Evolutionary conservation across 2,797 vertebrate species (phyloP).

Genomic region (Limnodromus scolopaceus): DNA sequence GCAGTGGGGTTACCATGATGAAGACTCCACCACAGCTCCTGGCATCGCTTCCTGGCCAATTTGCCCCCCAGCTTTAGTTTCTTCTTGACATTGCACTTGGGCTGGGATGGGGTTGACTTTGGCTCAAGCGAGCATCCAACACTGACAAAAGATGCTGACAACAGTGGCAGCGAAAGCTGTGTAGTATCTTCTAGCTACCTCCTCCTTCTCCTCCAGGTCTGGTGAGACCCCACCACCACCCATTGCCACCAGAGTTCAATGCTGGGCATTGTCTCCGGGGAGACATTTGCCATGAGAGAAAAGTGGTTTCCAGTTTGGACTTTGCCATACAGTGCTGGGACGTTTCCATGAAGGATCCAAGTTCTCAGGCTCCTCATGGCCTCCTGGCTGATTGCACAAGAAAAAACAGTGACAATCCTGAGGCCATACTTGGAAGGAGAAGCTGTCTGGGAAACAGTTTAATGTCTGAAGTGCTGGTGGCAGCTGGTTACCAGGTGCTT

Average conservation of each 20-base stretch:
- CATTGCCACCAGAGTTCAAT: neutral
- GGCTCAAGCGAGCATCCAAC: neutral
- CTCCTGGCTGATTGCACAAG: neutral
- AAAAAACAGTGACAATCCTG: neutral
- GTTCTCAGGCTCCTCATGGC: neutral
- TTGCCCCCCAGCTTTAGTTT: neutral
- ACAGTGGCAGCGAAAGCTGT: neutral
- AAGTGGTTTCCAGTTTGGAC: neutral
- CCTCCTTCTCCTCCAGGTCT: constrained; percentile 32
- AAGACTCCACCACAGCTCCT: neutral
- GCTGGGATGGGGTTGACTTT: neutral
- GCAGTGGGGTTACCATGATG: rapidly evolving
- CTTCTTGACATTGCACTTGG: neutral
- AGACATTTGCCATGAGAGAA: neutral
- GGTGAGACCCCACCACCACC: neutral
- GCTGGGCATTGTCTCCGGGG: neutral
- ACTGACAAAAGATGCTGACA: neutral
- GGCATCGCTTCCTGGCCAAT: neutral
- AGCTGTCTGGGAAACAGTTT: neutral
- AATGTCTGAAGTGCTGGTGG: neutral
- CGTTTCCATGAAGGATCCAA: neutral
- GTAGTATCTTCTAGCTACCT: constrained; percentile 58
- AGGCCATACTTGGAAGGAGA: neutral
- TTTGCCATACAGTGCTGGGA: neutral
- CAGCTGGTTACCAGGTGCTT: constrained; percentile 18